Conservation (phyloP, 2,113 vertebrate genomes). For the Bubo scandiacus region DNA sequence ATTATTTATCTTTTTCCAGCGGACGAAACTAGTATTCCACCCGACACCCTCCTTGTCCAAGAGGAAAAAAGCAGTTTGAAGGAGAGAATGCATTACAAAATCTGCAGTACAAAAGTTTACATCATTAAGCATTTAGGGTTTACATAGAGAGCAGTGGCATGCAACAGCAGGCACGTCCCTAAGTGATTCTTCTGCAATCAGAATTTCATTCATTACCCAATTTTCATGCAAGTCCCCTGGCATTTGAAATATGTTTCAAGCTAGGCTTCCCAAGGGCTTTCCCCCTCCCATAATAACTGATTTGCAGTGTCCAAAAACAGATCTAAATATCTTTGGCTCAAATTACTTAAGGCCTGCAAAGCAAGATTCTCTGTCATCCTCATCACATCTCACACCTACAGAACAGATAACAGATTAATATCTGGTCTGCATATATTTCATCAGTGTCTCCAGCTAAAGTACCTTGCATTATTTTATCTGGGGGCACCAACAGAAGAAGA, state of each 20-base stretch:
- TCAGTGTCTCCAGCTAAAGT: slow-evolving; percentile 68
- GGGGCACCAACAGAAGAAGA: slow-evolving; percentile 32
- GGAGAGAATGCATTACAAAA: slow-evolving; percentile 24
- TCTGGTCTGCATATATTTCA: slow-evolving; percentile 80
- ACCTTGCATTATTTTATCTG: slow-evolving; percentile 75
- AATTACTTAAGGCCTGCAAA: slow-evolving; percentile 77
- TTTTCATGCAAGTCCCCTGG: slow-evolving; percentile 75
- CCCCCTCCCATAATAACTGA: slow-evolving; percentile 72
- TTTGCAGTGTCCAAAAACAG: slow-evolving; percentile 74
- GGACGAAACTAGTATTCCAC: neutral
- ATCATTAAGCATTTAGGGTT: slow-evolving; percentile 59
- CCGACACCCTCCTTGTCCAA: neutral
- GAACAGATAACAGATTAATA: slow-evolving; percentile 84
- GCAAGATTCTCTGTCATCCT: slow-evolving; percentile 78
- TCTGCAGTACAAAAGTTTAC: neutral
- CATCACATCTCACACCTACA: slow-evolving; percentile 79
- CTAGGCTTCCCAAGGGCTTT: slow-evolving; percentile 75
- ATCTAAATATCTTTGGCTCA: slow-evolving; percentile 83
- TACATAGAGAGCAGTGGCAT: slow-evolving; percentile 32
- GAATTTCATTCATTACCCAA: slow-evolving; percentile 85
- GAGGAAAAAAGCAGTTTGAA: neutral
- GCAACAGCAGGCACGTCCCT: slow-evolving; percentile 60
- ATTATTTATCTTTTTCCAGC: slow-evolving; percentile 29
- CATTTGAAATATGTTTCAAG: slow-evolving; percentile 82
- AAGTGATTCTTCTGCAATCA: slow-evolving; percentile 78